phyloP scores from a whole-genome alignment of 2,113 vertebrate species.

The Corvus cornix region DNA sequence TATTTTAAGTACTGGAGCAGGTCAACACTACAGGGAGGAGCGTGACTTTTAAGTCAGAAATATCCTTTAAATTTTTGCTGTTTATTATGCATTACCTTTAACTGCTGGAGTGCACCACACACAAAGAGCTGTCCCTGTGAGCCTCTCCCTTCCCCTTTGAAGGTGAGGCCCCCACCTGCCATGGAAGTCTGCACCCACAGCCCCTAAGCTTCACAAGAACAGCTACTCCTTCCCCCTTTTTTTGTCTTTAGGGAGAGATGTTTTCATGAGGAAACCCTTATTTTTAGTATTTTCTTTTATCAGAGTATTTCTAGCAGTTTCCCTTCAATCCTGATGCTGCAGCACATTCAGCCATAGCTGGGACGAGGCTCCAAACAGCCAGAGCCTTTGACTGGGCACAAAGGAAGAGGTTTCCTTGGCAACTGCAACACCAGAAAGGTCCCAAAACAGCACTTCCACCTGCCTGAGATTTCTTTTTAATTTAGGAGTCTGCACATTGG shows the following conservation, averaged over 20 bases:
- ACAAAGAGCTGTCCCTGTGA: not conserved
- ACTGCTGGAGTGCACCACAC: not conserved
- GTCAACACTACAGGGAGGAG: not conserved
- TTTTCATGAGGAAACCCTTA: not conserved
- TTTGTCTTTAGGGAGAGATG: not conserved
- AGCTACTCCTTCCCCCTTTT: not conserved
- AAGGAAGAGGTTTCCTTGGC: constrained; percentile 65
- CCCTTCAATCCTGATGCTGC: not conserved
- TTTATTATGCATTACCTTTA: not conserved
- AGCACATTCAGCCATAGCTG: constrained; percentile 24
- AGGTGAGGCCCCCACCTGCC: not conserved
- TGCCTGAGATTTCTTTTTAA: constrained; percentile 59
- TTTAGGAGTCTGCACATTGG: constrained; percentile 13
- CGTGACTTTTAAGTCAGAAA: not conserved
- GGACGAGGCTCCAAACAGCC: constrained; percentile 41
- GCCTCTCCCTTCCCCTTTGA: not conserved
- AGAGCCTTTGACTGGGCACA: constrained; percentile 60
- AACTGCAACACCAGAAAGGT: constrained; percentile 39
- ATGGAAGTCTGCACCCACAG: not conserved
- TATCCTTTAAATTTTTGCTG: not conserved
- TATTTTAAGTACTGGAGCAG: not conserved
- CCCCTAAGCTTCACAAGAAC: not conserved
- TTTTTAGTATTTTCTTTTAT: not conserved
- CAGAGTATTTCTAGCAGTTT: not conserved
- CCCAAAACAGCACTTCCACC: constrained; percentile 33